Percentiles rank a stretch among this genome's conserved stretches.
Evolutionary conservation across 2,888 invertebrate genomes (phyloP).

Genomic region (Hymenopus coronatus): DNA sequence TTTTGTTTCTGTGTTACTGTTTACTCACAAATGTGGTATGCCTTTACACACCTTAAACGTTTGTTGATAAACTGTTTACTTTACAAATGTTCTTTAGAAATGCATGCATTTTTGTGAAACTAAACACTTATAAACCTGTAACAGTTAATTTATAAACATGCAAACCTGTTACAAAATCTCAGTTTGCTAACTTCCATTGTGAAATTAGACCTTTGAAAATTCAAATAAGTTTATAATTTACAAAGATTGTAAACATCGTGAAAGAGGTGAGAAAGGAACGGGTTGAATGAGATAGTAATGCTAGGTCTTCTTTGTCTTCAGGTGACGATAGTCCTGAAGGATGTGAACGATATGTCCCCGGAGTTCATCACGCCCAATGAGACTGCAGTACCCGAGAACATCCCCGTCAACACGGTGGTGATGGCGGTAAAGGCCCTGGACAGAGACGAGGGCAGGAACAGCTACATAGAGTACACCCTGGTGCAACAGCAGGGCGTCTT

Average conservation of each 20-base stretch:
- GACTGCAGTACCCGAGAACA: slow-evolving; percentile 80
- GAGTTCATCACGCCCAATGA: slow-evolving; percentile 77
- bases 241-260: background rate
- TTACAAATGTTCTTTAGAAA: too few species aligned
- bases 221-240: too few species aligned
- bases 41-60: too few species aligned
- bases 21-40: too few species aligned
- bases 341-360: slow-evolving; percentile 90
- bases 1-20: too few species aligned
- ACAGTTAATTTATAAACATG: too few species aligned
- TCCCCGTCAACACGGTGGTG: slow-evolving; percentile 79
- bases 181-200: too few species aligned
- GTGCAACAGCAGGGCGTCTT: slow-evolving; percentile 63
- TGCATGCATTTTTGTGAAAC: too few species aligned
- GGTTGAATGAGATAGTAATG: too few species aligned
- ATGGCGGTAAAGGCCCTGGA: slow-evolving; percentile 87
- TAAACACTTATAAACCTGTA: too few species aligned
- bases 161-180: too few species aligned
- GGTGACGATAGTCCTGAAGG: slow-evolving; percentile 84
- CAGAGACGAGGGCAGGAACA: slow-evolving; percentile 87
- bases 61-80: too few species aligned
- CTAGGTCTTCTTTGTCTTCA: slow-evolving; percentile 49
- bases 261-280: background rate
- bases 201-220: background rate
- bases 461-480: slow-evolving; percentile 84